Percentiles rank a stretch among this genome's conserved stretches.
phyloP scores from a whole-genome alignment of 2,797 vertebrate species.

The Anniella stebbinsi region DNA sequence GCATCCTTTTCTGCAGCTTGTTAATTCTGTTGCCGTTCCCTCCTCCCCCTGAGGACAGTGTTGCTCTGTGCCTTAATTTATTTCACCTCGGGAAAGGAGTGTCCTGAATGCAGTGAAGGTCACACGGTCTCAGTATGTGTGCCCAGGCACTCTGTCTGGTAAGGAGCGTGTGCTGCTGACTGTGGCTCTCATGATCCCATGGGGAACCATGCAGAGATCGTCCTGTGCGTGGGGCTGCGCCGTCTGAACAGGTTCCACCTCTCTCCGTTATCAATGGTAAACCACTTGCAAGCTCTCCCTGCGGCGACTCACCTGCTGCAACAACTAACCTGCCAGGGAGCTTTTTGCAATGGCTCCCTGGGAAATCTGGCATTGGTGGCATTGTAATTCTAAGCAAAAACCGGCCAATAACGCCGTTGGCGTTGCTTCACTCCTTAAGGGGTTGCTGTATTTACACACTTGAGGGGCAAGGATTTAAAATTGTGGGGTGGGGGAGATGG shows the following conservation, averaged over 20 bases:
- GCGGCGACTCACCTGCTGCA: slow-evolving; percentile 14
- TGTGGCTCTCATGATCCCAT: neutral
- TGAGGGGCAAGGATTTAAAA: slow-evolving; percentile 53
- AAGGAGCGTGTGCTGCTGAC: rapidly evolving
- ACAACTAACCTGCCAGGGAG: neutral
- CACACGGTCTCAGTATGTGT: neutral
- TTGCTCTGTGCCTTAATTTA: neutral
- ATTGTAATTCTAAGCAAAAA: neutral
- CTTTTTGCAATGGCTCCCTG: neutral
- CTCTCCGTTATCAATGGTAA: slow-evolving; percentile 50
- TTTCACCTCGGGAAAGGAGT: neutral
- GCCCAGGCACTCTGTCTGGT: no score
- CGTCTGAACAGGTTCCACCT: slow-evolving; percentile 17
- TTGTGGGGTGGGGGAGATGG: slow-evolving; percentile 27
- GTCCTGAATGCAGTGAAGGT: neutral
- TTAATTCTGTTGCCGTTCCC: rapidly evolving
- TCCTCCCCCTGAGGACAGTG: neutral
- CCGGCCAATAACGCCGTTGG: neutral
- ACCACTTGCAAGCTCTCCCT: slow-evolving; percentile 57
- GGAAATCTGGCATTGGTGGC: no score
- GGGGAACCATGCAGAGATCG: neutral
- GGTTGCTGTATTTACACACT: slow-evolving; percentile 55
- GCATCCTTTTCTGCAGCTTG: rapidly evolving
- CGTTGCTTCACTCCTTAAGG: slow-evolving; percentile 54
- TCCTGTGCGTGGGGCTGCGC: neutral